These are phyloP conservation scores for Sceloporus tristichus DNA, from an alignment of 2,113 vertebrate genomes.

Conservation along the genomic window DNA sequence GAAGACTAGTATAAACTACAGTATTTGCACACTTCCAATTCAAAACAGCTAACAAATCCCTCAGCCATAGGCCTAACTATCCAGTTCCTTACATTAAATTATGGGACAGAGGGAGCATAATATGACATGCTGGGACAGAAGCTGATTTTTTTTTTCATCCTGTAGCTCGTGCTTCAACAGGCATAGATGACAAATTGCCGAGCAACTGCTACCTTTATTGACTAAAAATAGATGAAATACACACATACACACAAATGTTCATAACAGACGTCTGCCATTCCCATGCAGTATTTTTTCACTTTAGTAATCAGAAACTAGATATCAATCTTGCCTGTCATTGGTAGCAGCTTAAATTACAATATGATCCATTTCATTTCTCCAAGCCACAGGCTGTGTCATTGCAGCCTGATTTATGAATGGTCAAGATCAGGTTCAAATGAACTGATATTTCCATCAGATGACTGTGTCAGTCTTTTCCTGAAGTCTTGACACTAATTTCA, in stretches of 20 bases:
- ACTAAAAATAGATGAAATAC: constrained; percentile 49
- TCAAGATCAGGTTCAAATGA: constrained; percentile 16
- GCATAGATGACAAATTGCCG: constrained; percentile 24
- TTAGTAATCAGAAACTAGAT: constrained; percentile 28
- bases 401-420: constrained; percentile 12
- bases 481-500: background rate
- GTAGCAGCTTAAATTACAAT: constrained; percentile 25
- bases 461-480: background rate
- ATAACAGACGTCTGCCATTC: constrained; percentile 24
- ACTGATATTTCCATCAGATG: background rate
- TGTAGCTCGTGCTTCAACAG: constrained; percentile 55
- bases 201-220: constrained; percentile 48
- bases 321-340: constrained; percentile 36
- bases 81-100: constrained; percentile 20
- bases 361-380: background rate
- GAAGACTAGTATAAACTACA: background rate
- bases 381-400: background rate
- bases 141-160: constrained; percentile 38
- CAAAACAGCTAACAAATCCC: background rate
- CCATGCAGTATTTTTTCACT: constrained; percentile 24
- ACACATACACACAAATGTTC: constrained; percentile 18
- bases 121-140: constrained; percentile 7
- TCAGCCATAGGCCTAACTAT: constrained; percentile 8
- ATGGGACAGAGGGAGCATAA: background rate
- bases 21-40: background rate